phyloP scores from a whole-genome alignment of 1,140 invertebrate genomes.

The Drosophila sucinea region DNA sequence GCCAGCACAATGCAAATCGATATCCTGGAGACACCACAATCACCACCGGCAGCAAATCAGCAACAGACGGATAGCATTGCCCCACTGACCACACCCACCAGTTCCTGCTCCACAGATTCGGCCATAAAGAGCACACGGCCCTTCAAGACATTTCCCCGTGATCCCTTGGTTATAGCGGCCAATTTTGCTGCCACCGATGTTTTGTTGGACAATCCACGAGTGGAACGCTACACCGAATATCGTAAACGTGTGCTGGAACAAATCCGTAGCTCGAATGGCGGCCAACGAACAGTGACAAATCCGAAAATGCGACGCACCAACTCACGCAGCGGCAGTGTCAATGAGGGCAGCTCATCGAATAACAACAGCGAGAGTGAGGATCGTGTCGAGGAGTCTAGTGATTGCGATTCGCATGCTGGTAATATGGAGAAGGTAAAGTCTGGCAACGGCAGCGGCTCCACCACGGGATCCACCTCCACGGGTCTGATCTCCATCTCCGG shows the following conservation, averaged over 20 bases:
- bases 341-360: constrained; percentile 72
- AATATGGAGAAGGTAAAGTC: constrained; percentile 54
- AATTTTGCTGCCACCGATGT: constrained; percentile 83
- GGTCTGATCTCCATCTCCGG: constrained; percentile 11
- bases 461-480: neutral
- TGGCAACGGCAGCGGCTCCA: neutral
- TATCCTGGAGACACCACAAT: constrained; percentile 66
- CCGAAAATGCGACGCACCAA: constrained; percentile 86
- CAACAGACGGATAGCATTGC: constrained; percentile 8
- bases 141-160: constrained; percentile 89
- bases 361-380: constrained; percentile 80
- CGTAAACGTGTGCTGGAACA: constrained; percentile 87
- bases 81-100: constrained; percentile 62
- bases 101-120: constrained; percentile 33
- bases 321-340: constrained; percentile 74
- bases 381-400: constrained; percentile 75
- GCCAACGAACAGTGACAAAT: constrained; percentile 85
- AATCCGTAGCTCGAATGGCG: constrained; percentile 86
- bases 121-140: constrained; percentile 83
- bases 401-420: constrained; percentile 75
- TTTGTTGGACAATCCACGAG: constrained; percentile 84
- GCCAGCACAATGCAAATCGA: constrained; percentile 75
- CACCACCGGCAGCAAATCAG: constrained; percentile 35
- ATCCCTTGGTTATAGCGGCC: constrained; percentile 86
- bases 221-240: constrained; percentile 87